phyloP scores from a whole-genome alignment of 1,140 invertebrate species.

The Battus philenor region DNA sequence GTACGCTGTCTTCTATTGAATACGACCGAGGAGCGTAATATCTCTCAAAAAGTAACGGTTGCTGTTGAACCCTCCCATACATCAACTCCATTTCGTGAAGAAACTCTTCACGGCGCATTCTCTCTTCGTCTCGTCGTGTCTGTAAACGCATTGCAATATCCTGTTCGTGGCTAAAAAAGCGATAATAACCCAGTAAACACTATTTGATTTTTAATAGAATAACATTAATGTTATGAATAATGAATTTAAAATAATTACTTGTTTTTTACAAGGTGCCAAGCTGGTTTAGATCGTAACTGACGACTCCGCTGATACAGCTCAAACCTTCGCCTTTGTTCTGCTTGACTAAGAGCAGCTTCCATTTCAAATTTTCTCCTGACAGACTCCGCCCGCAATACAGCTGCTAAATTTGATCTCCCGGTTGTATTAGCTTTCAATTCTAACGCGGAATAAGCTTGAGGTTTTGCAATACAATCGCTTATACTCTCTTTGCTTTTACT shows the following conservation, averaged over 20 bases:
- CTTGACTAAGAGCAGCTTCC: slow-evolving; percentile 77
- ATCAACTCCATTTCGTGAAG: slow-evolving; percentile 83
- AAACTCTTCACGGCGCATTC: slow-evolving; percentile 80
- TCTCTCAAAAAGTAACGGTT: slow-evolving; percentile 83
- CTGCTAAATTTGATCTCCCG: slow-evolving; percentile 82
- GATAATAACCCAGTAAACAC: too few relatives aligned
- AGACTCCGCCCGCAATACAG: slow-evolving; percentile 81
- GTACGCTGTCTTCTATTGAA: slow-evolving; percentile 35
- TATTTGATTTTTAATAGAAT: neutral
- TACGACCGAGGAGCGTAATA: slow-evolving; percentile 78
- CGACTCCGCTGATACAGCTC: slow-evolving; percentile 77
- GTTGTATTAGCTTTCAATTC: slow-evolving; percentile 62
- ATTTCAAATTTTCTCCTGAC: slow-evolving; percentile 80
- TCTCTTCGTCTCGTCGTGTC: slow-evolving; percentile 80
- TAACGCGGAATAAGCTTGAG: slow-evolving; percentile 51
- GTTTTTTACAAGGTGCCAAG: slow-evolving; percentile 81
- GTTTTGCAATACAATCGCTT: slow-evolving; percentile 25
- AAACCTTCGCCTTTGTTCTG: slow-evolving; percentile 77
- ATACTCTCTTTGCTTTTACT: slow-evolving; percentile 46
- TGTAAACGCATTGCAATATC: slow-evolving; percentile 81
- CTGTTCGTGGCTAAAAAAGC: slow-evolving; percentile 78
- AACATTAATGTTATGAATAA: neutral
- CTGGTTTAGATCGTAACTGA: slow-evolving; percentile 79
- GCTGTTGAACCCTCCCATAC: slow-evolving; percentile 81
- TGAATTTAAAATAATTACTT: slow-evolving; percentile 36